A percentile compares a stretch with the other conserved stretches of the same genome.
phyloP scores from a whole-genome alignment of 2,797 vertebrate genomes.

The Odontamblyopus rebecca region DNA sequence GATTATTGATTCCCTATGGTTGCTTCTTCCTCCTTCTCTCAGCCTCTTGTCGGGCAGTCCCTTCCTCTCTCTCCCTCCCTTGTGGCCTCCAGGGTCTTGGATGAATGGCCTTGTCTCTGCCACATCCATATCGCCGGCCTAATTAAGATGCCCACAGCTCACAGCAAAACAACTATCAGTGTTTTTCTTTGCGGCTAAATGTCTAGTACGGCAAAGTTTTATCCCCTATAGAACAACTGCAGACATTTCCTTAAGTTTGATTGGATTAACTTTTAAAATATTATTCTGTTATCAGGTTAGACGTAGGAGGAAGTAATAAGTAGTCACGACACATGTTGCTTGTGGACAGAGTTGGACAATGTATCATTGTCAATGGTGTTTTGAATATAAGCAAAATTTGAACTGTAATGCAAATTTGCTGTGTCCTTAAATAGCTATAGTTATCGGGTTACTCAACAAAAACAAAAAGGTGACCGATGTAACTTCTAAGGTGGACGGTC shows the following conservation, averaged over 20 bases:
- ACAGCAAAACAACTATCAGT: slow-evolving; percentile 48
- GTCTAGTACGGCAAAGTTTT: slow-evolving; percentile 33
- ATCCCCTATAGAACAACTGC: slow-evolving; percentile 15
- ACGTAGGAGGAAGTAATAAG: background rate
- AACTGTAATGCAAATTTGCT: too few relatives aligned
- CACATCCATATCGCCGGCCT: slow-evolving; percentile 71
- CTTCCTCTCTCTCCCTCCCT: slow-evolving; percentile 42
- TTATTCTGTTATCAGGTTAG: background rate
- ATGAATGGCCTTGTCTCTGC: slow-evolving; percentile 73
- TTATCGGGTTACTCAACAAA: too few relatives aligned
- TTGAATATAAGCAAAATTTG: too few relatives aligned
- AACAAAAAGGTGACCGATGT: too few relatives aligned
- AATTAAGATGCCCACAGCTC: slow-evolving; percentile 69
- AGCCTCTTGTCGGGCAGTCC: slow-evolving; percentile 35
- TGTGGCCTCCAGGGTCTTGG: slow-evolving; percentile 56
- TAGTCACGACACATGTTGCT: background rate
- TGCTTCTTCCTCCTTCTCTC: slow-evolving; percentile 50
- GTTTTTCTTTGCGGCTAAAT: slow-evolving; percentile 16
- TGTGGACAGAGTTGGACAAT: too few relatives aligned
- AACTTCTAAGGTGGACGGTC: too few relatives aligned
- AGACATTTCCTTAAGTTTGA: slow-evolving; percentile 15
- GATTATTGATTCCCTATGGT: slow-evolving; percentile 71
- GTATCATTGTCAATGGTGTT: too few relatives aligned
- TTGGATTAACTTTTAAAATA: slow-evolving; percentile 16
- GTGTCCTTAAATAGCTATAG: too few relatives aligned